Evolutionary conservation across 2,797 vertebrate species (phyloP).

Genomic region (Miichthys miiuy): DNA sequence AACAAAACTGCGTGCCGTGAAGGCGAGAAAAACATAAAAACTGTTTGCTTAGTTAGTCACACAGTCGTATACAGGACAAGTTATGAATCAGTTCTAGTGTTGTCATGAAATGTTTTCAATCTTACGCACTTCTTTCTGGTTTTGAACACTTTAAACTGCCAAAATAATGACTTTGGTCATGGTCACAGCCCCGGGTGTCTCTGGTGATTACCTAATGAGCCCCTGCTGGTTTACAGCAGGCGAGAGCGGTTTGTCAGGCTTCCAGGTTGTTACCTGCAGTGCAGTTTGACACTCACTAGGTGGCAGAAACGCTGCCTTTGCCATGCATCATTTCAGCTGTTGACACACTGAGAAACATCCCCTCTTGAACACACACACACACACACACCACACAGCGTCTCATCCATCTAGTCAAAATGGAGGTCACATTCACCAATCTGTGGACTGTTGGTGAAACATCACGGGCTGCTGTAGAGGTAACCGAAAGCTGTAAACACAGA

Average conservation of each 20-base stretch:
- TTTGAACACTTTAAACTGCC: background rate
- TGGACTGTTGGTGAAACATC: conserved; percentile 13
- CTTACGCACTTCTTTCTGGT: background rate
- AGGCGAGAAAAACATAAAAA: background rate
- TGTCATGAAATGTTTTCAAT: background rate
- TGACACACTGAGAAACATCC: conserved; percentile 31
- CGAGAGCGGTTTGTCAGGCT: background rate
- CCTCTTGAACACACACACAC: background rate
- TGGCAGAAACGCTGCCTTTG: conserved; percentile 63
- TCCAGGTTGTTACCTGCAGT: conserved; percentile 45
- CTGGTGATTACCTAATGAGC: background rate
- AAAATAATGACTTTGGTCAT: background rate
- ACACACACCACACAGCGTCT: background rate
- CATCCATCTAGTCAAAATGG: conserved; percentile 61
- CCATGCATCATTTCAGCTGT: conserved; percentile 24
- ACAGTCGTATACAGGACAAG: background rate
- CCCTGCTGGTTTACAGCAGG: background rate
- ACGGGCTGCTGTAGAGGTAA: background rate
- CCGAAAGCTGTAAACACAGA: conserved; percentile 10
- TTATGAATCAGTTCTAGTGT: background rate
- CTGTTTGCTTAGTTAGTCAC: background rate
- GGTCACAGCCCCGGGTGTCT: background rate
- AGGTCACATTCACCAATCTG: conserved; percentile 47
- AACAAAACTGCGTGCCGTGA: background rate
- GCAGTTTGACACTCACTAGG: conserved; percentile 53